Base-by-base conservation (phyloP, 2,113 vertebrate species). In the Atractosteus spatula region DNA sequence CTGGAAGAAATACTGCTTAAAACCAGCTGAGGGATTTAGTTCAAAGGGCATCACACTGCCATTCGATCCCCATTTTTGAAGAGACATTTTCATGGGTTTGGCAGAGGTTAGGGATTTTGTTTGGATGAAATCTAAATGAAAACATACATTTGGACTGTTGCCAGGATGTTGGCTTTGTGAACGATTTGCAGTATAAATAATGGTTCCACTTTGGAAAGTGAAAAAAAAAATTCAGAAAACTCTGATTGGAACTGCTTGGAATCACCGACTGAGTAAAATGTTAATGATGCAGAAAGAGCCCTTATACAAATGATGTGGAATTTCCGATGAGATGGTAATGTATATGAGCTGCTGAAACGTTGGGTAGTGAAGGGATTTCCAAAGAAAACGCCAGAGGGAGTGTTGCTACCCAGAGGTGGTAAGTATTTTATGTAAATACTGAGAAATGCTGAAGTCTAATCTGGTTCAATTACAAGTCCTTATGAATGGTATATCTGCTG, bases 51-150 rank as follows among this genome's bases (percentile, higher is more conserved):
- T 77, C 63, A 74, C 64, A 55, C 62, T n/a, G 41, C 72, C 55
- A 59, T 59, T 3, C 64, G 55, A 67, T 17, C 47, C 14, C 44
- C 42, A 41, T 51, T 59, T 68, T 51, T 51, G 47, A 51, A 51
- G 10, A 44, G 81, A 87, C 86, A 83, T 82, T 81, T 83, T 72
- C 80, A 79, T 69, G 75, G 81, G 70, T 81, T 82, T 84, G 84
- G 81, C 75, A 75, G 72, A 80, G 69, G 54, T 75, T 77, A 76
- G 11, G 69, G 79, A 79, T 88, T 89, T 84, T 77, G 72, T 87
- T 89, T 91, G 87, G 84, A 87, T 56, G 68, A 69, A 69, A 85
- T 79, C 85, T 89, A 91, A 84, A 88, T 85, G 83, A 80, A 87
- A 88, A 86, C 80, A 79, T 82, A 77, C 79, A 71, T 79, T 77